These are phyloP conservation scores for Sanderia malayensis DNA, from an alignment of 30 jellyfish, hydroid and myxozoan species.

Conservation along the genomic window DNA sequence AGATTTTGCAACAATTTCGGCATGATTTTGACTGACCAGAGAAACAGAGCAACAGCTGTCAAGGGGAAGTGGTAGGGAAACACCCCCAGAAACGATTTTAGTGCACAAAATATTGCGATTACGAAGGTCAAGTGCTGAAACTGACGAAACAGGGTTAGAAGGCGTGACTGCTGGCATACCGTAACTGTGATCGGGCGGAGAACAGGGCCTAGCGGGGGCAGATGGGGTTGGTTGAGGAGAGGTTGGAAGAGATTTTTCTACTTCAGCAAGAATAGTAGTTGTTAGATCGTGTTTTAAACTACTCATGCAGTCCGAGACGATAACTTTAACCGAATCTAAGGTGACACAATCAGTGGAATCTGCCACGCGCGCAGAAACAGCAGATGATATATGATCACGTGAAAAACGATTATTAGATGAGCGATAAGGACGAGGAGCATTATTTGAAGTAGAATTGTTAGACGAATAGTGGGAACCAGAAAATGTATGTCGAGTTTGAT, in stretches of 20 bases:
- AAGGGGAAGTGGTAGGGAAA: no score
- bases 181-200: slow-evolving; percentile 30
- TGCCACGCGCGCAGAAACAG: slow-evolving; percentile 1
- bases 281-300: slow-evolving; percentile 19
- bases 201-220: slow-evolving; percentile 19
- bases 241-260: slow-evolving; percentile 39
- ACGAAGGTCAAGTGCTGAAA: slow-evolving; percentile 29
- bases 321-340: slow-evolving; percentile 4
- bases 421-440: no score
- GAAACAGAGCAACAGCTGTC: slow-evolving; percentile 53
- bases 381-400: background rate
- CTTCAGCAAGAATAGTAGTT: slow-evolving; percentile 35
- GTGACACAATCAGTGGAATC: background rate
- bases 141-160: slow-evolving; percentile 8
- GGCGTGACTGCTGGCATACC: slow-evolving; percentile 45
- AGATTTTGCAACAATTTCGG: slow-evolving; percentile 7
- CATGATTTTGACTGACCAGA: slow-evolving; percentile 37
- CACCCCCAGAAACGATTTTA: slow-evolving; percentile 22
- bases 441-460: no score
- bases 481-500: no score
- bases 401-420: no score
- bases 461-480: no score
- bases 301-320: slow-evolving; percentile 12
- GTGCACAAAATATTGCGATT: slow-evolving; percentile 35
- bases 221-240: slow-evolving; percentile 24